Percentiles rank a stretch among this genome's conserved stretches.
phyloP scores from a whole-genome alignment of 1,140 invertebrate genomes.

The Drosophila sulfurigaster region DNA sequence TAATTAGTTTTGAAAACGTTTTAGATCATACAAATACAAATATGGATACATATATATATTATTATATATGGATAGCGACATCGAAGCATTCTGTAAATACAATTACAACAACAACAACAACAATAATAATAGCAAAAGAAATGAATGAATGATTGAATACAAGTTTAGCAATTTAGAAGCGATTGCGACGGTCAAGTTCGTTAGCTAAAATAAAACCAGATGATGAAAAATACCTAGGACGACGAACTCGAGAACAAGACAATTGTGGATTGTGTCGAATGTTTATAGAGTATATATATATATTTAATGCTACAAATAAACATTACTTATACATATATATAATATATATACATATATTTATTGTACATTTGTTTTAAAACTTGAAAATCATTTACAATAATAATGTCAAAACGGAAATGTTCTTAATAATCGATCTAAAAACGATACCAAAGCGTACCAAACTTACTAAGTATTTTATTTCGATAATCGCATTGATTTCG shows the following conservation, averaged over 20 bases:
- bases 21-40: conserved; percentile 67
- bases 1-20: conserved; percentile 79
- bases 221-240: conserved; percentile 10
- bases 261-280: conserved; percentile 45
- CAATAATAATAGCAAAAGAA: conserved; percentile 19
- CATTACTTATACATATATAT: not conserved
- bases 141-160: conserved; percentile 15
- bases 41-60: conserved; percentile 29
- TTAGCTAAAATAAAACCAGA: conserved; percentile 19
- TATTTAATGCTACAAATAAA: conserved; percentile 25
- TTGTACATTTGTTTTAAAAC: conserved; percentile 48
- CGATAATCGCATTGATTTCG: conserved; percentile 25
- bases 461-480: conserved; percentile 52
- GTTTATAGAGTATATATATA: conserved; percentile 29
- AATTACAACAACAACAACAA: conserved; percentile 56
- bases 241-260: conserved; percentile 50
- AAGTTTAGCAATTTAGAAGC: conserved; percentile 38
- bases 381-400: conserved; percentile 37
- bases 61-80: conserved; percentile 68
- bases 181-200: conserved; percentile 31
- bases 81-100: conserved; percentile 83
- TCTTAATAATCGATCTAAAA: conserved; percentile 27
- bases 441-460: conserved; percentile 28
- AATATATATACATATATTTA: conserved; percentile 32
- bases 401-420: conserved; percentile 25